Evolutionary conservation across 2,888 invertebrate genomes (phyloP).

Genomic region (Alviniconcha strummeri): DNA sequence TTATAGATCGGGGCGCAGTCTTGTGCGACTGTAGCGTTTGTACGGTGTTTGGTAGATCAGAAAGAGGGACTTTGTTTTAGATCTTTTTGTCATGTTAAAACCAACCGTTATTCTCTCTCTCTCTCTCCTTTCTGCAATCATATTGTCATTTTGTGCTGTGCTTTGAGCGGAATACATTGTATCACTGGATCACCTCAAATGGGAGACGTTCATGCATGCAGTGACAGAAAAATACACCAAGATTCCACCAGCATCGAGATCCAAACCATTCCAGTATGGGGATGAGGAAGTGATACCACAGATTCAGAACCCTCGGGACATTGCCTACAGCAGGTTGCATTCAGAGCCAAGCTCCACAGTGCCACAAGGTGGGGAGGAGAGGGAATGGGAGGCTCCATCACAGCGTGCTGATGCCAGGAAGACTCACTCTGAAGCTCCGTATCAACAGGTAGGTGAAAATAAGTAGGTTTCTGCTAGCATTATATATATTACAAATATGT

Average conservation of each 20-base stretch:
- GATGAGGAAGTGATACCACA: background rate
- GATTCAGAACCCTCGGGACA: background rate
- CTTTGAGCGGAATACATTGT: constrained; percentile 66
- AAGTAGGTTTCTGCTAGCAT: background rate
- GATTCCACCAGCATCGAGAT: constrained; percentile 3
- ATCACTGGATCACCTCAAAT: constrained; percentile 62
- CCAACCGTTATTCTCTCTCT: no score
- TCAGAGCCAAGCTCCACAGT: no score
- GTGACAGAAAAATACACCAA: constrained; percentile 65
- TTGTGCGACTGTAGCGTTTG: no score
- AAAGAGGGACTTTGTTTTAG: no score
- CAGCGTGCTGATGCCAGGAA: no score
- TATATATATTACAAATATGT: no score
- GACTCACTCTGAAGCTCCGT: no score
- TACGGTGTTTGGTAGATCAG: no score
- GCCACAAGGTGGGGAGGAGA: background rate
- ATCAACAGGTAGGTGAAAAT: background rate
- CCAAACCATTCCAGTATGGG: background rate
- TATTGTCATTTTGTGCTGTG: background rate
- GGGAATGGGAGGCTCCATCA: background rate
- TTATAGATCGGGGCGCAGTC: no score
- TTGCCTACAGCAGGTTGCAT: background rate
- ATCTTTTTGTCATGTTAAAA: no score
- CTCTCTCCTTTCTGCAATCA: no score
- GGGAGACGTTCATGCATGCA: constrained; percentile 68